phyloP scores from a whole-genome alignment of 1,140 invertebrate species.

The Chrysoperla carnea region DNA sequence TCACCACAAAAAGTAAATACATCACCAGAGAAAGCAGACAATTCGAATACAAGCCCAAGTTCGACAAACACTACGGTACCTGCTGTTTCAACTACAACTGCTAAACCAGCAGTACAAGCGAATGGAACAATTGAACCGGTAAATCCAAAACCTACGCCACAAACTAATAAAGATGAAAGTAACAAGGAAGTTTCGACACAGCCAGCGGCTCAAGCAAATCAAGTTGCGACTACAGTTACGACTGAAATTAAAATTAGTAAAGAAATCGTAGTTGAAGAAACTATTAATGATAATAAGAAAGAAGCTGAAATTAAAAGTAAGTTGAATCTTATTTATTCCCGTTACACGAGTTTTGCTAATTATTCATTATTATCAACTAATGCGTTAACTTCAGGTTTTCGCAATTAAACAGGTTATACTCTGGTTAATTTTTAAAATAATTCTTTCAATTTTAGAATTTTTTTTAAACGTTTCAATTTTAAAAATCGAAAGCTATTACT shows the following conservation, averaged over 20 bases:
- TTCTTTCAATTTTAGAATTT: too few relatives aligned
- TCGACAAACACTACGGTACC: constrained; percentile 25
- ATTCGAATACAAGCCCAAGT: constrained; percentile 15
- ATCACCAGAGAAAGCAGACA: neutral
- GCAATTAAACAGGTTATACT: too few relatives aligned
- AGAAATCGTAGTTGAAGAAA: too few relatives aligned
- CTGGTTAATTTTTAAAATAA: too few relatives aligned
- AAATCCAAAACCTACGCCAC: constrained; percentile 21
- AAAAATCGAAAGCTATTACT: too few relatives aligned
- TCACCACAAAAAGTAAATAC: constrained; percentile 11
- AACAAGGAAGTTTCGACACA: constrained; percentile 25
- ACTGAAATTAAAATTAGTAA: constrained; percentile 11
- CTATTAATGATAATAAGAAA: too few relatives aligned
- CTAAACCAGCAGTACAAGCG: constrained; percentile 10
- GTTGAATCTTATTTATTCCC: too few relatives aligned
- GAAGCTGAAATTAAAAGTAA: too few relatives aligned
- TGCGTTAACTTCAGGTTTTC: too few relatives aligned
- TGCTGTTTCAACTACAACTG: constrained; percentile 24
- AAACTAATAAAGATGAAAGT: constrained; percentile 25
- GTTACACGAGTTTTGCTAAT: too few relatives aligned
- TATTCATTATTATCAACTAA: too few relatives aligned
- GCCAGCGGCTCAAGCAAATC: constrained; percentile 23
- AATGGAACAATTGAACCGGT: constrained; percentile 25
- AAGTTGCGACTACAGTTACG: constrained; percentile 15
- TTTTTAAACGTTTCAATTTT: too few relatives aligned